A percentile compares a stretch with the other conserved stretches of the same genome.
Conservation (phyloP, 92 coral and sea anemone species). For the Epizoanthus scotinus region DNA sequence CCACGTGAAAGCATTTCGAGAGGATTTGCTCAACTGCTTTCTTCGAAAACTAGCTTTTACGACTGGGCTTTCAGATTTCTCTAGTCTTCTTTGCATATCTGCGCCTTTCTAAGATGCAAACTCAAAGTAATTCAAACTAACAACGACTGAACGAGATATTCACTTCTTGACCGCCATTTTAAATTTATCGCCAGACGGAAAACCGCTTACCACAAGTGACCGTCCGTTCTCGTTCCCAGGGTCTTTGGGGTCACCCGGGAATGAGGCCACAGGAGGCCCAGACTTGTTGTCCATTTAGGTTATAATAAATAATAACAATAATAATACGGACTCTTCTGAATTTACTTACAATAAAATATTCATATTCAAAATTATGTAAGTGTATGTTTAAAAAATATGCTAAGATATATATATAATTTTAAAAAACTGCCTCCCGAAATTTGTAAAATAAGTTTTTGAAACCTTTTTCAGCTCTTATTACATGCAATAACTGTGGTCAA, state of each 20-base stretch:
- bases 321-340: too few species aligned
- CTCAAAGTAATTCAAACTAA: not conserved
- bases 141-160: not conserved
- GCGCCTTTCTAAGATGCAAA: not conserved
- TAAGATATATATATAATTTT: too few species aligned
- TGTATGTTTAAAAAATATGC: too few species aligned
- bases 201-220: constrained; percentile 22
- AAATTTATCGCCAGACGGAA: not conserved
- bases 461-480: too few species aligned
- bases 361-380: too few species aligned
- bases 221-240: constrained; percentile 17
- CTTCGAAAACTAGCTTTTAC: constrained; percentile 69
- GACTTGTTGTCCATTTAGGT: too few species aligned
- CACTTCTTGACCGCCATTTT: constrained; percentile 2
- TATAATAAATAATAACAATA: too few species aligned
- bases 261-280: too few species aligned
- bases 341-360: too few species aligned
- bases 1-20: constrained; percentile 91
- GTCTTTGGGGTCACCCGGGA: not conserved
- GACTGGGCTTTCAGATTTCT: constrained; percentile 72
- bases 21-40: constrained; percentile 65
- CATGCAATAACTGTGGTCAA: too few species aligned
- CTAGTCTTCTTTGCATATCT: constrained; percentile 69
- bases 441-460: too few species aligned
- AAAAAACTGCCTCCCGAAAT: too few species aligned